Percentiles rank a stretch among this genome's conserved stretches.
Conservation (phyloP, 2,113 vertebrate species). For the Pardalotus punctatus region DNA sequence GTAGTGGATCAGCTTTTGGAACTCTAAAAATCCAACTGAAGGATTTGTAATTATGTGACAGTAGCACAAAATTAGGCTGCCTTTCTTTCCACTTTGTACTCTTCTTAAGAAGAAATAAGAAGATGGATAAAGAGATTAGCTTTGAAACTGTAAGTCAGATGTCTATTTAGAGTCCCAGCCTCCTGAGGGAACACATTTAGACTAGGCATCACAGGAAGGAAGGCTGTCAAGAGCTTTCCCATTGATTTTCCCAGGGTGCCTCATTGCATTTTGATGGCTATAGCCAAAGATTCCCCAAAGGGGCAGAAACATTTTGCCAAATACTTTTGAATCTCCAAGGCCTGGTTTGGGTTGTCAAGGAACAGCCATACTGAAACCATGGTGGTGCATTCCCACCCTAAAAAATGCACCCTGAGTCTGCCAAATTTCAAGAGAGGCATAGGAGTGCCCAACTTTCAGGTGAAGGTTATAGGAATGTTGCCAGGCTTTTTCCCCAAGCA, state of each 20-base stretch:
- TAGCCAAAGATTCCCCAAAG: neutral
- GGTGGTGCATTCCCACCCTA: neutral
- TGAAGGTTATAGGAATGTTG: neutral
- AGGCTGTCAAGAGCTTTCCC: neutral
- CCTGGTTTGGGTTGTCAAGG: neutral
- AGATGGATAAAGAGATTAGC: neutral
- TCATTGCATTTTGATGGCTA: neutral
- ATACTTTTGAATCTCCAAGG: neutral
- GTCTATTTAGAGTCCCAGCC: neutral
- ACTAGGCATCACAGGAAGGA: neutral
- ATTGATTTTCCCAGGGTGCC: neutral
- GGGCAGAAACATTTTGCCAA: neutral
- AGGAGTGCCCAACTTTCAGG: neutral
- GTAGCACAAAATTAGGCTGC: neutral
- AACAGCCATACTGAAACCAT: neutral
- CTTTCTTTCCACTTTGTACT: neutral
- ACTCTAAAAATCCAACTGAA: neutral
- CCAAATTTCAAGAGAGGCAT: neutral
- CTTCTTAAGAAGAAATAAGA: neutral
- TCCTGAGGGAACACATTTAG: neutral
- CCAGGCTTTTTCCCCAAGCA: neutral
- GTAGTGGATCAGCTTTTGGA: neutral
- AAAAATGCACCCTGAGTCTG: neutral
- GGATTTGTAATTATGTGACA: neutral
- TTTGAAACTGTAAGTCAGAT: neutral